phyloP scores from a whole-genome alignment of 2,113 vertebrate genomes.

The Vireo altiloquus region DNA sequence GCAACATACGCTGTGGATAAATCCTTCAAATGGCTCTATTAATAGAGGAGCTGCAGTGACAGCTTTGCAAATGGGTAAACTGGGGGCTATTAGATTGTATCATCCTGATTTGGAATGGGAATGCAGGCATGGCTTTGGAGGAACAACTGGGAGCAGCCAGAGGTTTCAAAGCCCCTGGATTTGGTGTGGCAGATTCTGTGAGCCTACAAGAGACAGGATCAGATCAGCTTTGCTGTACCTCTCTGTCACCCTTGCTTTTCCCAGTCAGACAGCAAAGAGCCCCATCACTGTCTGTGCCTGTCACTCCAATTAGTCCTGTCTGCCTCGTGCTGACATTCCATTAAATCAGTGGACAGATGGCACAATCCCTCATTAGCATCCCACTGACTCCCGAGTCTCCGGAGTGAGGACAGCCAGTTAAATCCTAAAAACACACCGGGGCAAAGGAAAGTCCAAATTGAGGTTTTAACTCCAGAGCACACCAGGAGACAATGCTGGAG shows the following conservation, averaged over 20 bases:
- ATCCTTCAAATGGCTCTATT: slow-evolving; percentile 74
- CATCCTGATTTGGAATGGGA: slow-evolving; percentile 40
- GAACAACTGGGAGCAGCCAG: background rate
- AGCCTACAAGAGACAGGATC: background rate
- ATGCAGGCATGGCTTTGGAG: slow-evolving; percentile 10
- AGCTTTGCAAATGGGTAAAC: slow-evolving; percentile 74
- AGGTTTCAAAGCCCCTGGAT: background rate
- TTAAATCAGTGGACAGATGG: slow-evolving; percentile 60
- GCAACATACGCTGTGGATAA: slow-evolving; percentile 71
- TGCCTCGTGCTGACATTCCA: slow-evolving; percentile 63
- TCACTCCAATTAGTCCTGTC: slow-evolving; percentile 68
- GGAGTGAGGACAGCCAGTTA: background rate
- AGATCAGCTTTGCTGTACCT: slow-evolving; percentile 54
- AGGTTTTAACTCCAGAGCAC: background rate
- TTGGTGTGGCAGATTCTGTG: background rate
- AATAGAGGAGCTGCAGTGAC: slow-evolving; percentile 70
- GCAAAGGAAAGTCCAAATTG: background rate
- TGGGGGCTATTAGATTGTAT: slow-evolving; percentile 49
- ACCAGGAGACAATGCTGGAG: rapidly evolving
- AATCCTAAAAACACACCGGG: background rate
- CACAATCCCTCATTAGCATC: slow-evolving; percentile 50
- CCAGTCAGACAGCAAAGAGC: slow-evolving; percentile 58
- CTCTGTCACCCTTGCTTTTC: slow-evolving; percentile 53
- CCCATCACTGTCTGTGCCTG: slow-evolving; percentile 63
- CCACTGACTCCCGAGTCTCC: slow-evolving; percentile 21